These are phyloP conservation scores for Napeogenes sylphis DNA, from an alignment of 2,888 invertebrate genomes.

Conservation along the genomic window DNA sequence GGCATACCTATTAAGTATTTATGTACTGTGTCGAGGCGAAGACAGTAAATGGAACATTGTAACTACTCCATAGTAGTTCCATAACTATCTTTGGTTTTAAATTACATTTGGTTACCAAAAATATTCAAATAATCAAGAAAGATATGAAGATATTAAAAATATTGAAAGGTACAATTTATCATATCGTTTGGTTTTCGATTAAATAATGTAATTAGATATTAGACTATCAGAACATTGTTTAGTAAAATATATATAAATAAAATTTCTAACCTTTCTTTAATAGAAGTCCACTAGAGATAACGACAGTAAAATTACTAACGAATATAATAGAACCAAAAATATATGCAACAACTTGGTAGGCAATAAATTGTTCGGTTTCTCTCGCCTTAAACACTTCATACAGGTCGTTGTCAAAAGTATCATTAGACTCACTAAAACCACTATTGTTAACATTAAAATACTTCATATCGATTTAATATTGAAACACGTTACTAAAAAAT, in stretches of 20 bases:
- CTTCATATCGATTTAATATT: not conserved
- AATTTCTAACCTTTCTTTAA: constrained; percentile 74
- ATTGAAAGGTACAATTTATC: too few relatives aligned
- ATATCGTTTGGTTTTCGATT: too few relatives aligned
- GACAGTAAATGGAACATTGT: too few relatives aligned
- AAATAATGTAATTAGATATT: not conserved
- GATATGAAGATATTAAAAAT: too few relatives aligned
- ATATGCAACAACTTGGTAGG: constrained; percentile 77
- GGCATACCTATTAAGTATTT: not conserved
- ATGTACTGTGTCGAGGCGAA: not conserved
- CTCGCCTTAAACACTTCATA: constrained; percentile 55
- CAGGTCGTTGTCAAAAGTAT: constrained; percentile 42
- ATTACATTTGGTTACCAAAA: too few relatives aligned
- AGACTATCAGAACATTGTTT: not conserved
- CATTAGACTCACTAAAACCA: constrained; percentile 14
- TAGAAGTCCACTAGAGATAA: constrained; percentile 81
- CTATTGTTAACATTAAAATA: constrained; percentile 11
- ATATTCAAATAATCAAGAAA: too few relatives aligned
- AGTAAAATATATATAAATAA: not conserved
- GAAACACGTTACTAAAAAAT: constrained; percentile 7
- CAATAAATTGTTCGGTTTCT: constrained; percentile 60
- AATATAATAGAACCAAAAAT: constrained; percentile 76
- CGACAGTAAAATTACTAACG: constrained; percentile 78
- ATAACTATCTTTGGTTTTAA: too few relatives aligned
- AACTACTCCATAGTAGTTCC: too few relatives aligned